phyloP scores from a whole-genome alignment of 2,113 vertebrate species.

The Chelonoidis abingdonii region DNA sequence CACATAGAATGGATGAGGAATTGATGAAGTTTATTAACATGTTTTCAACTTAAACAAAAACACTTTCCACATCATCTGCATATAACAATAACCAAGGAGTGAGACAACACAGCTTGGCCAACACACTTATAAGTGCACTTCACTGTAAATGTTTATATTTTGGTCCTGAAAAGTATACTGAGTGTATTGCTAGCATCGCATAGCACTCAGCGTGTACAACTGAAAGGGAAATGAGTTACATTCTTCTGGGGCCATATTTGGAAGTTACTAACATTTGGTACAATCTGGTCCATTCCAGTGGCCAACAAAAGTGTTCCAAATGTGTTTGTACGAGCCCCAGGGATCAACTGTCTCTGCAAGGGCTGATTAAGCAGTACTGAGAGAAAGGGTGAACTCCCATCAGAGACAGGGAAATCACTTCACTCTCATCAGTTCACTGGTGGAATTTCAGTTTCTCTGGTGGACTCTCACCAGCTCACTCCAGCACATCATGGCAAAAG shows the following conservation, averaged over 20 bases:
- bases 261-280: background rate
- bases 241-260: constrained; percentile 21
- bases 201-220: background rate
- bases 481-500: background rate
- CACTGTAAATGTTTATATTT: constrained; percentile 14
- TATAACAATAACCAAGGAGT: constrained; percentile 10
- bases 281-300: constrained; percentile 29
- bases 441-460: background rate
- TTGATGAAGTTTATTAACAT: constrained; percentile 22
- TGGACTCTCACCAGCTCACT: background rate
- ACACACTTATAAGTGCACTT: constrained; percentile 35
- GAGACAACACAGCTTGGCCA: constrained; percentile 35
- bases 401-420: background rate
- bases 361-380: background rate
- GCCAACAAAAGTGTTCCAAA: constrained; percentile 21
- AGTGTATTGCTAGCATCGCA: background rate
- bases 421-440: background rate
- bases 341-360: background rate
- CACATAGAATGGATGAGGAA: background rate
- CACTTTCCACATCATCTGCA: background rate
- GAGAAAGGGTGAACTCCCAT: background rate
- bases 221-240: constrained; percentile 5
- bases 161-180: background rate
- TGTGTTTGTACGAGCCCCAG: background rate
- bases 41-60: constrained; percentile 30